Percentiles rank a stretch among this genome's conserved stretches.
phyloP scores from a whole-genome alignment of 2,113 vertebrate species.

The Mobula hypostoma region DNA sequence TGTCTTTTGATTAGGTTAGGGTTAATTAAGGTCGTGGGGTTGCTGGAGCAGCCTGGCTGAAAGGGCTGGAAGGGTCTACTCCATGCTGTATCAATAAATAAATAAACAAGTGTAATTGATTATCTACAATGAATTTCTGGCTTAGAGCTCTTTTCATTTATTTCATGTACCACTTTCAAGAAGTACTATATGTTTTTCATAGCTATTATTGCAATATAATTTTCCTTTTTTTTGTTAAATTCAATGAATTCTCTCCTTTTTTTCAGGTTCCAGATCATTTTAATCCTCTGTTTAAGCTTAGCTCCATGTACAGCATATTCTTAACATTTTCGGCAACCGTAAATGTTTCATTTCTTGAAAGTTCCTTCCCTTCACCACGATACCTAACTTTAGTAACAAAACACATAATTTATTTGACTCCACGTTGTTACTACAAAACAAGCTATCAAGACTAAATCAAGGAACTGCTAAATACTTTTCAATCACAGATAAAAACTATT shows the following conservation, averaged over 20 bases:
- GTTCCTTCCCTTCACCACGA: not conserved
- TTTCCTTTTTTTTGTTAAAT: not conserved
- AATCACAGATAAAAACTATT: not conserved
- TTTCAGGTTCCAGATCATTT: not conserved
- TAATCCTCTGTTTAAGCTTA: not conserved
- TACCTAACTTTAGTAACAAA: not conserved
- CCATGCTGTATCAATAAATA: no score
- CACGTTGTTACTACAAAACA: not conserved
- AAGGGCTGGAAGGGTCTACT: no score
- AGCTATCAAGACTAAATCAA: not conserved
- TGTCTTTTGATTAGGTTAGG: no score
- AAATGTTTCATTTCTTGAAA: not conserved
- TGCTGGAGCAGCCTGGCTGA: not conserved
- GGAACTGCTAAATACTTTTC: not conserved
- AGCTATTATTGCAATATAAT: not conserved
- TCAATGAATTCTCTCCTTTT: not conserved
- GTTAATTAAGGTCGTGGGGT: not conserved
- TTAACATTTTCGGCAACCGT: not conserved
- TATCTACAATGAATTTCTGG: not conserved
- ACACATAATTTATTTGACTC: not conserved
- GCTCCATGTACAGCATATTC: not conserved
- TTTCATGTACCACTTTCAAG: not conserved
- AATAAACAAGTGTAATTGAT: no score
- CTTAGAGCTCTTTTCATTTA: not conserved
- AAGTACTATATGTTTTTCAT: not conserved